Base-by-base conservation (phyloP, 2,797 vertebrate genomes). In the Enteromius treurensis region DNA sequence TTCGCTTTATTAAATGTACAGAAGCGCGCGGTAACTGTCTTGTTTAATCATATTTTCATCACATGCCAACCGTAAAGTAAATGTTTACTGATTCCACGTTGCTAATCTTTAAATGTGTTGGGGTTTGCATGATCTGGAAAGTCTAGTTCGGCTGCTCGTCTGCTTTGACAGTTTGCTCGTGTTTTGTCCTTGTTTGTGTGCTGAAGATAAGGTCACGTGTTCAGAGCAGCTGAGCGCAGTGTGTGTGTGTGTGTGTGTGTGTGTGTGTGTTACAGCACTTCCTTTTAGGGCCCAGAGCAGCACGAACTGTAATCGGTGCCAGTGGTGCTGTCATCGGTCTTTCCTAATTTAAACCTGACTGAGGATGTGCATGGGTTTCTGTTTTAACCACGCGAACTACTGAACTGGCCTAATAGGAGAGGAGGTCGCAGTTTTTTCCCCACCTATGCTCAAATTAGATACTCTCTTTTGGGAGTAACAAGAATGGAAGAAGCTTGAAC, bases 161-260 rank as follows among this genome's bases (percentile, higher is more conserved):
- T 68, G 47, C 65, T 73, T 51, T 81, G 53, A 34, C 34, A 76
- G 60, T 67, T 75, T 68, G 60, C 45, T 79, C n/a, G 77, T 62
- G 76, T 77, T 71, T 77, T 73, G 70, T 70, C 83, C 77, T 92
- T 94, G 92, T 95, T 95, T 90, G 92, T 88, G 79, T 83, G 89
- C 84, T 84, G 79, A 5, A 85, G 79, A 82, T 80, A 64, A n/a
- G 88, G 88, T 95, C 93, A 94, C 93, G 94, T 95, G 94, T 92
- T 89, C 86, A 73, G 89, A 90, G 73, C 60, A 77, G 74, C 74
- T 26, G 73, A 45, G 88, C 49, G 87, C 26, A 51, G 11, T 80
- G 86, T 92, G 91, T 91, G 40, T 40, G 37, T n/a, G 29, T 34
- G 73, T 9, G 67, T 40, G 37, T 23, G 49, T 37, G 74, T 17